A percentile compares a stretch with the other conserved stretches of the same genome.
Conservation (phyloP, 2,113 vertebrate genomes). For the Antennarius striatus region DNA sequence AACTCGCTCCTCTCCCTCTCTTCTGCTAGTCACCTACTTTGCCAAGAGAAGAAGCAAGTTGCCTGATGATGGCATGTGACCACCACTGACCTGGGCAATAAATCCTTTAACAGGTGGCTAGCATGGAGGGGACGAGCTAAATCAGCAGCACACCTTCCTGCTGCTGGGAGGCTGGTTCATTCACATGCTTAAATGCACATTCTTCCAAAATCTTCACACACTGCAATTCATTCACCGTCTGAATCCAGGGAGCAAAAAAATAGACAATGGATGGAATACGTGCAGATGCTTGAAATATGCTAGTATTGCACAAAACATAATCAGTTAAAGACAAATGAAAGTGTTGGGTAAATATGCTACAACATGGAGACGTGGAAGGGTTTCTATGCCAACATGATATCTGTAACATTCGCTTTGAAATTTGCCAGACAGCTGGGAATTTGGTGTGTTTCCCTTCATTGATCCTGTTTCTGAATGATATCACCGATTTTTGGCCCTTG, state of each 20-base stretch:
- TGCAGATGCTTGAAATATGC: neutral
- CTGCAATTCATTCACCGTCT: constrained; percentile 67
- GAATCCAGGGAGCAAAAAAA: constrained; percentile 26
- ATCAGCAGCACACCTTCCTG: constrained; percentile 71
- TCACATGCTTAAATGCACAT: constrained; percentile 71
- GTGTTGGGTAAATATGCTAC: constrained; percentile 1
- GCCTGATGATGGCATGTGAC: constrained; percentile 59
- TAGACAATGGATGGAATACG: constrained; percentile 24
- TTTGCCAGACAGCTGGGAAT: constrained; percentile 10
- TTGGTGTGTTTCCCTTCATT: constrained; percentile 39
- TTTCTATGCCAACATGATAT: too few relatives aligned
- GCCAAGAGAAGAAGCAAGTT: constrained; percentile 53
- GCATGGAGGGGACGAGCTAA: constrained; percentile 64
- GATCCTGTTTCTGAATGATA: constrained; percentile 63
- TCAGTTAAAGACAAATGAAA: constrained; percentile 14
- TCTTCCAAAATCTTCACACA: constrained; percentile 52
- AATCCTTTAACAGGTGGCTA: constrained; percentile 75
- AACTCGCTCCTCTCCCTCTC: constrained; percentile 13
- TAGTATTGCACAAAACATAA: neutral
- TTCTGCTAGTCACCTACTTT: constrained; percentile 21
- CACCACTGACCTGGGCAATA: constrained; percentile 69
- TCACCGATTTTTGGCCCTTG: constrained; percentile 53
- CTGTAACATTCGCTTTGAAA: constrained; percentile 10
- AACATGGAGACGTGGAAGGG: neutral
- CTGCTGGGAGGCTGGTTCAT: constrained; percentile 66